Conservation (phyloP, 2,113 vertebrate species). For the Cyphomyrus discorhynchus region DNA sequence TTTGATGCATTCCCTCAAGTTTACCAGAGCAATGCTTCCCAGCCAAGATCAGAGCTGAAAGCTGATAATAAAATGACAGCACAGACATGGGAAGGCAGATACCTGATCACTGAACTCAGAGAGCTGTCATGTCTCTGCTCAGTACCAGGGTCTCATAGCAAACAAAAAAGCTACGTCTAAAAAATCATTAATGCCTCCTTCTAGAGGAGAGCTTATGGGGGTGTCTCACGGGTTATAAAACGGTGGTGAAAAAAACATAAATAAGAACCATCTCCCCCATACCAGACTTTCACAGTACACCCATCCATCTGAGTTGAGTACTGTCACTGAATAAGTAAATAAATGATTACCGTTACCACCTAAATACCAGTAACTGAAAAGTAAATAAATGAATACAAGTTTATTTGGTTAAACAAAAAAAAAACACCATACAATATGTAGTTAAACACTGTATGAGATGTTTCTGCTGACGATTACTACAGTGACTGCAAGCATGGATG, state of each 20-base stretch:
- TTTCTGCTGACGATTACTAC: not conserved
- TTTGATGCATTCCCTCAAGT: not conserved
- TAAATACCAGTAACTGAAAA: not conserved
- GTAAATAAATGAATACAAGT: not conserved
- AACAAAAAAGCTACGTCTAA: not conserved
- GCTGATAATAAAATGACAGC: not conserved
- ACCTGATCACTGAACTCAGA: not conserved
- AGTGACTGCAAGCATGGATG: not conserved
- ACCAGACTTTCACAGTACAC: not conserved
- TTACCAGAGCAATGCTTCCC: not conserved
- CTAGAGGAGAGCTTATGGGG: not conserved
- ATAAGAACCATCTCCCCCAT: not conserved
- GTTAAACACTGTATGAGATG: not conserved
- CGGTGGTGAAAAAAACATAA: not conserved
- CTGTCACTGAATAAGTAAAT: not conserved
- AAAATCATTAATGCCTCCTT: not conserved
- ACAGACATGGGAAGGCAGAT: not conserved
- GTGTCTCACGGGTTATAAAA: not conserved
- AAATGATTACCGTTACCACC: not conserved
- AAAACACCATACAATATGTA: not conserved
- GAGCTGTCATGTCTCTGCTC: not conserved
- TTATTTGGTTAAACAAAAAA: not conserved
- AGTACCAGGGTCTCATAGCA: not conserved
- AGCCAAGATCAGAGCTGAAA: not conserved
- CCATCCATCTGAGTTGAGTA: not conserved